Evolutionary conservation across 2,797 vertebrate species (phyloP).

Genomic region (Glossophaga mutica): DNA sequence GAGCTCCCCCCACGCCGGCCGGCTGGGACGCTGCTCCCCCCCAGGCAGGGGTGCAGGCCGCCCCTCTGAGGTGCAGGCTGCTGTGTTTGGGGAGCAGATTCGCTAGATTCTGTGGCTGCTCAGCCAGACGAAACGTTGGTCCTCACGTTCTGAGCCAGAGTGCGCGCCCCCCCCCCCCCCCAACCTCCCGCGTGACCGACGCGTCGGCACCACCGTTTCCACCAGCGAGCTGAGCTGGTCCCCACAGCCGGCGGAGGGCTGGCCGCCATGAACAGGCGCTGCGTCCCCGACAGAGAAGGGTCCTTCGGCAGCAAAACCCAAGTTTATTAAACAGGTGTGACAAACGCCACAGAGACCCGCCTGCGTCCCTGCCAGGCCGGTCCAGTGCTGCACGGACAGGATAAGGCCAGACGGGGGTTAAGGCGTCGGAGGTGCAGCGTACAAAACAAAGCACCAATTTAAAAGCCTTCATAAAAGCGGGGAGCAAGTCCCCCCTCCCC

Average conservation of each 20-base stretch:
- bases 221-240: not conserved
- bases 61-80: not conserved
- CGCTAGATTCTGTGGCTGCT: fast-evolving
- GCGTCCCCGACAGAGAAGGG: not conserved
- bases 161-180: not conserved
- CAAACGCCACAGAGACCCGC: not conserved
- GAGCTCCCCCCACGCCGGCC: no score
- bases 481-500: not conserved
- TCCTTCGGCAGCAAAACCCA: not conserved
- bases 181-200: not conserved
- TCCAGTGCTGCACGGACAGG: not conserved
- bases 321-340: constrained; percentile 54
- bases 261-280: not conserved
- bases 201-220: not conserved
- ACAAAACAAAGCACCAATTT: not conserved
- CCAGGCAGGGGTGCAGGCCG: not conserved
- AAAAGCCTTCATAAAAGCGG: not conserved
- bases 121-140: fast-evolving
- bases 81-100: fast-evolving
- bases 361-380: not conserved
- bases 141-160: not conserved
- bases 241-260: not conserved
- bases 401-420: not conserved
- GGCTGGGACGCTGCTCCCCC: not conserved
- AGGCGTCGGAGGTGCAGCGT: not conserved